Conservation (phyloP, 2,888 invertebrate genomes). For the Scaptomyza reducta region DNA sequence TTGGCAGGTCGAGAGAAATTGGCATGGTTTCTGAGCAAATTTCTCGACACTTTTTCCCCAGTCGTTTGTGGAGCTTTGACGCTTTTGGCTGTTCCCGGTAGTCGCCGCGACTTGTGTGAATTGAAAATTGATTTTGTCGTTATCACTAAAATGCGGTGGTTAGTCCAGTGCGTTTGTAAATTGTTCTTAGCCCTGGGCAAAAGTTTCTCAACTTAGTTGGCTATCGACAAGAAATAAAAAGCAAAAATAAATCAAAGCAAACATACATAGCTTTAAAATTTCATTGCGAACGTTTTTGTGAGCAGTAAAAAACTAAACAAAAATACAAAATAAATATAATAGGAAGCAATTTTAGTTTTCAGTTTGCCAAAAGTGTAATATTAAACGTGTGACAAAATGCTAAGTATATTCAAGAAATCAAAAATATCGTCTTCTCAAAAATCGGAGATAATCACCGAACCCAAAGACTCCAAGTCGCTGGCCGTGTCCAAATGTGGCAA, state of each 20-base stretch:
- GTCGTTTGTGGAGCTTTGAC: conserved; percentile 62
- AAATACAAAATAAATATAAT: conserved; percentile 1
- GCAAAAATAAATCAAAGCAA: neutral
- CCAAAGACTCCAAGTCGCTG: conserved; percentile 71
- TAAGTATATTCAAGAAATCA: conserved; percentile 78
- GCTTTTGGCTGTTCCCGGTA: conserved; percentile 50
- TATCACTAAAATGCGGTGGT: conserved; percentile 36
- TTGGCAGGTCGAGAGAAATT: conserved; percentile 11
- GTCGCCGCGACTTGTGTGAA: conserved; percentile 5
- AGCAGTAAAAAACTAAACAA: neutral
- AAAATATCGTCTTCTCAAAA: conserved; percentile 69
- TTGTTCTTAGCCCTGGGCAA: conserved; percentile 43
- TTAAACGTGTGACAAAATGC: conserved; percentile 59
- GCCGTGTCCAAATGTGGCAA: conserved; percentile 81
- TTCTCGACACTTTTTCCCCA: conserved; percentile 61
- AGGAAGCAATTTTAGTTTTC: neutral
- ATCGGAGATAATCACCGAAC: conserved; percentile 82
- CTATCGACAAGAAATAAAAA: conserved; percentile 1
- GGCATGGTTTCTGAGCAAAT: conserved; percentile 39
- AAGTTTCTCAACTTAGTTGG: conserved; percentile 32
- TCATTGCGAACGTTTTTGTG: neutral
- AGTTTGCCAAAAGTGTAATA: neutral
- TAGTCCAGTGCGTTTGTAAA: conserved; percentile 25
- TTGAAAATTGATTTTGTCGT: conserved; percentile 4
- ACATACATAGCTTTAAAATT: conserved; percentile 6